A percentile compares a stretch with the other conserved stretches of the same genome.
Conservation (phyloP, 2,113 vertebrate genomes). For the Cercocebus atys region DNA sequence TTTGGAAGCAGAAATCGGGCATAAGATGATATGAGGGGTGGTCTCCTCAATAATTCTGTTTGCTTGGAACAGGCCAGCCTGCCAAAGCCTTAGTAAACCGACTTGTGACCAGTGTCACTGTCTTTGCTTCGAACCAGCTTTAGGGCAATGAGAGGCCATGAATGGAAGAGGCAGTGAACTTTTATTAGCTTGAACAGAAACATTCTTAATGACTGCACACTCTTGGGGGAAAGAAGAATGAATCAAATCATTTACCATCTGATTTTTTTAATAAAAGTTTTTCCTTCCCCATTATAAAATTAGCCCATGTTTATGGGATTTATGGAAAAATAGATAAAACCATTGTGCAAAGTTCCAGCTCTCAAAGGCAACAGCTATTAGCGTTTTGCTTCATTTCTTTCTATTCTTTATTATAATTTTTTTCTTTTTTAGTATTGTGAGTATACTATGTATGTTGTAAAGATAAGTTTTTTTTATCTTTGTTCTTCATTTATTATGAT, state of each 20-base stretch:
- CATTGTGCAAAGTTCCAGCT: background rate
- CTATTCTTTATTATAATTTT: background rate
- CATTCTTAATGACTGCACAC: background rate
- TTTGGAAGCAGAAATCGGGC: too few species aligned
- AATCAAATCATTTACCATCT: background rate
- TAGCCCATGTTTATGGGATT: background rate
- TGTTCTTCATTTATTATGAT: background rate
- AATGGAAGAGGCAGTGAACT: background rate
- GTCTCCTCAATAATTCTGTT: background rate
- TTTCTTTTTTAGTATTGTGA: background rate
- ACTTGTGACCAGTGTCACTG: background rate
- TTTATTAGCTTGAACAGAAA: background rate
- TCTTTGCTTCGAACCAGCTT: background rate
- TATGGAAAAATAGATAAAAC: constrained; percentile 2
- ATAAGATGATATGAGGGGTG: too few species aligned
- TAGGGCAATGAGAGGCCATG: background rate
- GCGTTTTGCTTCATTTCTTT: background rate
- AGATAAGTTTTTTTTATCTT: background rate
- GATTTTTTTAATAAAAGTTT: background rate
- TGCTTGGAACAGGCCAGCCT: background rate
- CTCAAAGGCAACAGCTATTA: background rate
- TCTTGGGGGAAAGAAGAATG: background rate
- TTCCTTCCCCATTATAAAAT: background rate
- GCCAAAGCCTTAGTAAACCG: background rate
- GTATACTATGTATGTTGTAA: background rate